Evolutionary conservation across 2,888 invertebrate species (phyloP).

Genomic region (Chrysomela aeneicollis): DNA sequence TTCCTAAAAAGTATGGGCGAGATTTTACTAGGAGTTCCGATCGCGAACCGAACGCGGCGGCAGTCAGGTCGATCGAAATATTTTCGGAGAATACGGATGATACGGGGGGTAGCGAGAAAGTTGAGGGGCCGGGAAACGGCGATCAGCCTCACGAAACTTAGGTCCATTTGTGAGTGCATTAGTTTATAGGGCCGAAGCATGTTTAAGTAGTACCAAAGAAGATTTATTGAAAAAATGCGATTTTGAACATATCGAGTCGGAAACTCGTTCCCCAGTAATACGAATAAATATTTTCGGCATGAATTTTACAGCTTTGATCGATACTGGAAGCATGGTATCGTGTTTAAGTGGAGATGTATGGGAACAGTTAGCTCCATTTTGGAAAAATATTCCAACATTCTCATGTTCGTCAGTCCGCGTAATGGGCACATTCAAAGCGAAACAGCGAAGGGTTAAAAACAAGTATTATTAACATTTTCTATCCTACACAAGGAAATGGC

Average conservation of each 20-base stretch:
- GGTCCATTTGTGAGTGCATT: background rate
- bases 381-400: background rate
- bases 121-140: slow-evolving; percentile 1
- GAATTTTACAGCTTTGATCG: background rate
- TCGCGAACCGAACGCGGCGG: background rate
- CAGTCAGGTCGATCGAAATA: background rate
- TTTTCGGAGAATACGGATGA: no score
- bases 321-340: background rate
- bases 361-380: slow-evolving; percentile 1
- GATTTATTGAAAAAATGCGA: slow-evolving; percentile 12
- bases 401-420: background rate
- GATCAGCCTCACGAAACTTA: slow-evolving; percentile 3
- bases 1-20: background rate
- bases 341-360: background rate
- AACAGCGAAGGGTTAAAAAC: slow-evolving; percentile 1
- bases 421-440: background rate
- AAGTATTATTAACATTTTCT: background rate
- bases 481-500: background rate
- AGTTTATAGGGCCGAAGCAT: background rate
- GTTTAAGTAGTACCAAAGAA: background rate
- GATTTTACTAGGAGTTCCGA: background rate
- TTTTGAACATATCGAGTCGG: background rate
- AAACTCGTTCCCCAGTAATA: background rate
- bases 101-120: background rate
- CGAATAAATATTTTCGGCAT: background rate